These are phyloP conservation scores for Limenitis camilla DNA, from an alignment of 2,888 invertebrate genomes.

Conservation along the genomic window DNA sequence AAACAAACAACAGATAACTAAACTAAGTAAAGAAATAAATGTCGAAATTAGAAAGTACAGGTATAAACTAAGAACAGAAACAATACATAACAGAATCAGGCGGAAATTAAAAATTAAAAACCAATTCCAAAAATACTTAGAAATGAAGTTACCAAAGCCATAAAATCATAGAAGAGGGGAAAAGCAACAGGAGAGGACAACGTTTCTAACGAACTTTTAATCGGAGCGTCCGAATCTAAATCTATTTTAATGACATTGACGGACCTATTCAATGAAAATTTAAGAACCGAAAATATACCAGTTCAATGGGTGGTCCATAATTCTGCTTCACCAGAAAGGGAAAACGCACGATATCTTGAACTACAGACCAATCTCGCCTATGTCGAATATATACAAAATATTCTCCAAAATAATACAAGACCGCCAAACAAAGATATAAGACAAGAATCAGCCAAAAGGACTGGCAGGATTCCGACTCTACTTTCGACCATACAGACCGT, in stretches of 20 bases:
- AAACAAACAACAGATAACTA: slow-evolving; percentile 4
- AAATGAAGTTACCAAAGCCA: no score
- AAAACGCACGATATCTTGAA: slow-evolving; percentile 20
- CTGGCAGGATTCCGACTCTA: no score
- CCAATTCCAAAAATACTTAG: no score
- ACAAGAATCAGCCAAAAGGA: no score
- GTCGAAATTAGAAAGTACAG: neutral
- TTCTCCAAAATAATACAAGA: no score
- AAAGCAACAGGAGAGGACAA: slow-evolving; percentile 11
- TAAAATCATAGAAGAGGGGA: slow-evolving; percentile 4
- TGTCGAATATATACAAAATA: no score
- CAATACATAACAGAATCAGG: neutral
- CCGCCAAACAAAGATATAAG: no score
- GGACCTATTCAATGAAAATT: slow-evolving; percentile 21
- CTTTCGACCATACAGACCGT: slow-evolving; percentile 23
- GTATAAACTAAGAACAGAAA: neutral
- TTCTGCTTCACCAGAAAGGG: slow-evolving; percentile 27
- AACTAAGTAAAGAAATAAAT: slow-evolving; percentile 4
- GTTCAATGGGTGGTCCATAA: slow-evolving; percentile 26
- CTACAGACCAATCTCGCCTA: no score
- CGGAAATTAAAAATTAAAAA: neutral
- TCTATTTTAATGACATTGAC: slow-evolving; percentile 4
- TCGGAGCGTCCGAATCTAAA: slow-evolving; percentile 6
- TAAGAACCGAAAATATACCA: slow-evolving; percentile 21
- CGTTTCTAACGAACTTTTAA: slow-evolving; percentile 18